Evolutionary conservation across 2,797 vertebrate genomes (phyloP), one percentile per base, ranked within the genome.

Genomic region (Trematomus bernacchii): DNA sequence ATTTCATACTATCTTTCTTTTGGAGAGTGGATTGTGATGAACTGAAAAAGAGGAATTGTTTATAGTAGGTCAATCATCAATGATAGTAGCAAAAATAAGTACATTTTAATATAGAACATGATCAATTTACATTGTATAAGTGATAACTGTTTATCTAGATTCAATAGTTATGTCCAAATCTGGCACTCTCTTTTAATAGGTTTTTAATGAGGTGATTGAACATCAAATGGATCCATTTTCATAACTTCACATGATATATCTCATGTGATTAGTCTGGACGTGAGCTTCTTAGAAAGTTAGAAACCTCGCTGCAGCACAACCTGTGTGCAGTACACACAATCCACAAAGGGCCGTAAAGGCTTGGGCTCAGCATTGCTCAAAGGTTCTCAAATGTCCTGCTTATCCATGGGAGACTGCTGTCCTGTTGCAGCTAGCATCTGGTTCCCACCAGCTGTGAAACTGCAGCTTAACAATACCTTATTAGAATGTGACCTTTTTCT

Each of bases 341-440:
- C 55, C 80, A 64, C 54, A 58, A 72, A 72, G 61, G 33, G 51
- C 80, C 77, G 71, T 91, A 89, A 92, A 87, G 19, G 62, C 71
- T 86, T n/a, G n/a, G 90, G 91, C 85, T 85, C 65, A 73, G 82
- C 86, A 87, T 90, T 84, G 84, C 87, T 92, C 86, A 90, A 83
- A 84, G 73, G 76, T 79, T 87, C 89, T 92, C 84, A 66, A 12
- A 76, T 91, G 89, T 86, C 91, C 51, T 58, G 42, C 73, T 57
- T 72, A 60, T 77, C 73, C 66, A 52, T 11, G 43, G 76, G 72
- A 72, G 59, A 37, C 21, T 14, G 59, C 64, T 78, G 73, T 68
- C 80, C 59, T 80, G 54, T 52, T 57, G 3, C 53, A 47, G 73
- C 76, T 74, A 33, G 84, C 79, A 83, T 86, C 86, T 88, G 88